Conservation (phyloP, 1,140 invertebrate species). For the Drosophila ficusphila region DNA sequence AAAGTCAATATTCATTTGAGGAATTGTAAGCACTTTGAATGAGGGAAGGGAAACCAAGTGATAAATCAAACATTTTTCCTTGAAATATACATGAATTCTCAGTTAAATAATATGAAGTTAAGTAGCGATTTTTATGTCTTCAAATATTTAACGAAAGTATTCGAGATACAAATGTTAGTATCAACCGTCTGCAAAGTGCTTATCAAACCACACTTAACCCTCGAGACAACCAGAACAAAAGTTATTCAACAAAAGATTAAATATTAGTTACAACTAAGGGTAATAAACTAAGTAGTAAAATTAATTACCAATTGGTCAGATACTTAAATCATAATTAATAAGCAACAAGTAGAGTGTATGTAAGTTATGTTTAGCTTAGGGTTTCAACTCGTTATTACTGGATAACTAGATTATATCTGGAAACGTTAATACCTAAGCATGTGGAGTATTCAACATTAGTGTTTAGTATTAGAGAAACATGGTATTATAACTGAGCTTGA, state of each 20-base stretch:
- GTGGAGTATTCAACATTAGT: conserved; percentile 2
- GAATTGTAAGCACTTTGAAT: not conserved
- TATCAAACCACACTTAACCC: conserved; percentile 24
- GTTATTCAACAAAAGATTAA: conserved; percentile 23
- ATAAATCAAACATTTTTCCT: too few species aligned
- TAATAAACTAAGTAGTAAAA: conserved; percentile 42
- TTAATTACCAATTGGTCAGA: conserved; percentile 66
- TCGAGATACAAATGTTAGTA: too few species aligned
- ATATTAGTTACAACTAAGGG: conserved; percentile 65
- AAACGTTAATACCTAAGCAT: conserved; percentile 24
- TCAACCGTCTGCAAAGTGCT: conserved; percentile 3
- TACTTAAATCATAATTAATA: conserved; percentile 67
- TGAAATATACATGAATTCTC: too few species aligned
- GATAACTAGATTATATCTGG: conserved; percentile 12
- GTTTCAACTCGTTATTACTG: conserved; percentile 26
- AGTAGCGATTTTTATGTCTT: too few species aligned
- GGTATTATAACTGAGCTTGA: conserved; percentile 5
- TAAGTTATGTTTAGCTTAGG: conserved; percentile 60
- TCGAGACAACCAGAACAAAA: conserved; percentile 19
- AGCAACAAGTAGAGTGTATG: conserved; percentile 54
- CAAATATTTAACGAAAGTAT: too few species aligned
- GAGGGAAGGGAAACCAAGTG: not conserved
- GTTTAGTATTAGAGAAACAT: conserved; percentile 1
- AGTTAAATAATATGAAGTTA: too few species aligned
- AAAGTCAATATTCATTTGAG: not conserved